Evolutionary conservation across 2,888 invertebrate species (phyloP), one percentile per base, ranked within the genome.

Genomic region (Hirtodrosophila histrioides): DNA sequence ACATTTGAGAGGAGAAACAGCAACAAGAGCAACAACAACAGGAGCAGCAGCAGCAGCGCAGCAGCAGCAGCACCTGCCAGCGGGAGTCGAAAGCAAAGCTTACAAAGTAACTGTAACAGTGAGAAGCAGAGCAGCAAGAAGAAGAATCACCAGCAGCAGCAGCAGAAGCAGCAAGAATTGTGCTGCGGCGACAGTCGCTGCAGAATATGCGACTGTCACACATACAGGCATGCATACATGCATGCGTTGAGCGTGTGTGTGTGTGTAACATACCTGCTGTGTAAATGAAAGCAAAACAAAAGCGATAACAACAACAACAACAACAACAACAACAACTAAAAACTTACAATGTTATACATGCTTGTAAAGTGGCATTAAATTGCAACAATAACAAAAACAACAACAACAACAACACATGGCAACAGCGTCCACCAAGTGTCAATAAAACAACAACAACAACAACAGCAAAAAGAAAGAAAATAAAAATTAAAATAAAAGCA

Each of bases 341-440:
- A 63, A 68, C 46, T 67, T 57, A 51, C 78, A 75, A 73, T 78
- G 78, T 69, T 78, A 61, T 55, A 78, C 78, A 73, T 64, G 62
- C 69, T 64, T 73, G 75, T 78, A 74, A 81, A 78, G 66, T 73
- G 78, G 69, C 69, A 81, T 85, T 74, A 69, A 81, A 81, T 69
- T 78, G 66, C 78, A 73, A 78, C 79, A 78, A 75, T 70, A 75
- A 73, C 66, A 70, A 70, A 60, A 31, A 74, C 49, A 54, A 64
- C 45, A 63, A 23, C 61, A 43, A 10, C 53, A 54, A 63, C 35
- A 66, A 36, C 64, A 58, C 62, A 72, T 57, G 68, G 50, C 51
- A 60, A 54, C 58, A 63, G 54, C 63, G 75, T 53, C 63, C 63
- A 61, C 33, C 75, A 73, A 75, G 72, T 75, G 73, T 74, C 48